Percentiles rank a stretch among this genome's conserved stretches.
Conservation (phyloP, 1,140 invertebrate species). For the Drosophila sturtevanti region DNA sequence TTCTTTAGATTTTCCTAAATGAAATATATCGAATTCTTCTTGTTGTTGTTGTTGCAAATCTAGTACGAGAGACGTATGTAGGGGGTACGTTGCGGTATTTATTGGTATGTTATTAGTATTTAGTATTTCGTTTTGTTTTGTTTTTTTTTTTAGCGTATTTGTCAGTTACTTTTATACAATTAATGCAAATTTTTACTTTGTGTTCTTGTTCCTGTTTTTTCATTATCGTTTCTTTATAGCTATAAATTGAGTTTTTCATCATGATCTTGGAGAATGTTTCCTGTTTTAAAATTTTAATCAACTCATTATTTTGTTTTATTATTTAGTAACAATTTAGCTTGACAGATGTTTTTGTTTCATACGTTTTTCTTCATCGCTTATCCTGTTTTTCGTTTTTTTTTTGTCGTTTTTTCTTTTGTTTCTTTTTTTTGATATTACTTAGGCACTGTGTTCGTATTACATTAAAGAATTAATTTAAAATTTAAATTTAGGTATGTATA, state of each 20-base stretch:
- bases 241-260: conserved; percentile 48
- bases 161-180: conserved; percentile 28
- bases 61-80: conserved; percentile 71
- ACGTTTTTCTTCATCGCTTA: conserved; percentile 37
- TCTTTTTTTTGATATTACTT: conserved; percentile 81
- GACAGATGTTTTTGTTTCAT: conserved; percentile 56
- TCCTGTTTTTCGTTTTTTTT: conserved; percentile 47
- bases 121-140: conserved; percentile 25
- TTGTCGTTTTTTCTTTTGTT: conserved; percentile 45
- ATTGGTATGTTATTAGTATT: conserved; percentile 41
- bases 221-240: conserved; percentile 27
- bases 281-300: conserved; percentile 20
- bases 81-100: conserved; percentile 68
- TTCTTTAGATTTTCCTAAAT: conserved; percentile 28
- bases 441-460: conserved; percentile 83
- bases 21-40: conserved; percentile 29
- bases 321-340: conserved; percentile 79
- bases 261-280: conserved; percentile 20
- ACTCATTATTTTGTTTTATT: conserved; percentile 35
- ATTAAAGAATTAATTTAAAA: conserved; percentile 82
- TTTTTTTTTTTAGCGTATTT: conserved; percentile 21
- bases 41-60: conserved; percentile 43
- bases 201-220: conserved; percentile 39
- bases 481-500: conserved; percentile 82
- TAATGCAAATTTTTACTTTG: conserved; percentile 31